Evolutionary conservation across 1,140 invertebrate species (phyloP).

Genomic region (Drosophila sucinea): DNA sequence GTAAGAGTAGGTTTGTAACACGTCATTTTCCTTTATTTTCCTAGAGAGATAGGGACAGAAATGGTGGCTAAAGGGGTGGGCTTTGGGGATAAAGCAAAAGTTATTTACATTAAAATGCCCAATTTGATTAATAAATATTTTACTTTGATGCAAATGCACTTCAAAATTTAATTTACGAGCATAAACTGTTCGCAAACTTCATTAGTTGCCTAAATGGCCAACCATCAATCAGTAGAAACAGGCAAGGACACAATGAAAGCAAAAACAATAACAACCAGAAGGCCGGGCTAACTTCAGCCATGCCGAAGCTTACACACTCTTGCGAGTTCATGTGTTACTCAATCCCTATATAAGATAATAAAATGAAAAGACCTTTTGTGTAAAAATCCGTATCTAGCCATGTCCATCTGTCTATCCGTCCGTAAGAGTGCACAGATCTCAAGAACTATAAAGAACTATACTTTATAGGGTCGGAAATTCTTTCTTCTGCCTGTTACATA

Average conservation of each 20-base stretch:
- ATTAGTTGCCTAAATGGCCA: slow-evolving; percentile 63
- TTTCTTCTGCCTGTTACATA: too few relatives aligned
- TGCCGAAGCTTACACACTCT: too few relatives aligned
- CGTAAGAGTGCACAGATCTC: too few relatives aligned
- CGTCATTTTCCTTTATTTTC: slow-evolving; percentile 16
- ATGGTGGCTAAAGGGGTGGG: not conserved
- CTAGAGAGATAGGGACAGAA: not conserved
- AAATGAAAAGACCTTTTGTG: too few relatives aligned
- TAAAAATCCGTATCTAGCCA: too few relatives aligned
- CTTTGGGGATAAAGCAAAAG: slow-evolving; percentile 4
- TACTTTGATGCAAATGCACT: slow-evolving; percentile 46
- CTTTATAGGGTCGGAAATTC: too few relatives aligned
- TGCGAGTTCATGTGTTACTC: too few relatives aligned
- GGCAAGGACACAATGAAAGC: slow-evolving; percentile 7
- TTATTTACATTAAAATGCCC: slow-evolving; percentile 58
- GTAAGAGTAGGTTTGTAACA: not conserved
- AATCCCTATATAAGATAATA: too few relatives aligned
- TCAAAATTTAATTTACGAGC: slow-evolving; percentile 72
- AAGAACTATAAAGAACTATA: too few relatives aligned
- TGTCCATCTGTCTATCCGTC: too few relatives aligned
- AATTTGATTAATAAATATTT: slow-evolving; percentile 77
- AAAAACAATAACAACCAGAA: slow-evolving; percentile 21
- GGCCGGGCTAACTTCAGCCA: too few relatives aligned
- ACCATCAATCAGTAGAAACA: slow-evolving; percentile 51
- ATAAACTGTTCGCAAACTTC: slow-evolving; percentile 60